Percentiles rank a stretch among this genome's conserved stretches.
Conservation (phyloP, 2,797 vertebrate genomes). For the Gymnothorax javanicus region DNA sequence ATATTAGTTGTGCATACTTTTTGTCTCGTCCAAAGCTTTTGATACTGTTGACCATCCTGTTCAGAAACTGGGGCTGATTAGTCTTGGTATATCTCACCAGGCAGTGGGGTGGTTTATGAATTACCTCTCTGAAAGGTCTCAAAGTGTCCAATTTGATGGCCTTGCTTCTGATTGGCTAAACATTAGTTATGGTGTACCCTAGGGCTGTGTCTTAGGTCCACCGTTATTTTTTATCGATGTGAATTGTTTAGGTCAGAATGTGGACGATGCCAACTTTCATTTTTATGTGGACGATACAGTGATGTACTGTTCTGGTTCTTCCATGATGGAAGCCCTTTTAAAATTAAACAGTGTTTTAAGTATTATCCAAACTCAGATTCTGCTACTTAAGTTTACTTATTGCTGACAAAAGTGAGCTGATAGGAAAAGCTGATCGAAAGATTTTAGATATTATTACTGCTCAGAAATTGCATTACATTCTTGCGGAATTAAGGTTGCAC, state of each 20-base stretch:
- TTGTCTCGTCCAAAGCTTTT: no score
- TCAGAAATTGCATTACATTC: no score
- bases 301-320: constrained; percentile 26
- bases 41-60: constrained; percentile 18
- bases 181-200: constrained; percentile 1
- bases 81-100: constrained; percentile 19
- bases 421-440: neutral
- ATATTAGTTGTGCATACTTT: no score
- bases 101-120: constrained; percentile 19
- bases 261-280: neutral
- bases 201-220: constrained; percentile 22
- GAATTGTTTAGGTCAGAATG: constrained; percentile 2
- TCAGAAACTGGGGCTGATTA: constrained; percentile 15
- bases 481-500: no score
- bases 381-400: constrained; percentile 18
- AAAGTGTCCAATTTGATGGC: constrained; percentile 1
- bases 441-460: no score
- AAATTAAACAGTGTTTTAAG: constrained; percentile 22
- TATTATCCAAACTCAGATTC: neutral
- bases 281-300: constrained; percentile 22
- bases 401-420: constrained; percentile 29
- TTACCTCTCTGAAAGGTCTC: constrained; percentile 18
- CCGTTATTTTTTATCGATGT: constrained; percentile 25
- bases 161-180: constrained; percentile 5
- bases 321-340: constrained; percentile 16